Evolutionary conservation across 2,888 invertebrate genomes (phyloP), one percentile per base, ranked within the genome.

Genomic region (Halictus quadricinctus): DNA sequence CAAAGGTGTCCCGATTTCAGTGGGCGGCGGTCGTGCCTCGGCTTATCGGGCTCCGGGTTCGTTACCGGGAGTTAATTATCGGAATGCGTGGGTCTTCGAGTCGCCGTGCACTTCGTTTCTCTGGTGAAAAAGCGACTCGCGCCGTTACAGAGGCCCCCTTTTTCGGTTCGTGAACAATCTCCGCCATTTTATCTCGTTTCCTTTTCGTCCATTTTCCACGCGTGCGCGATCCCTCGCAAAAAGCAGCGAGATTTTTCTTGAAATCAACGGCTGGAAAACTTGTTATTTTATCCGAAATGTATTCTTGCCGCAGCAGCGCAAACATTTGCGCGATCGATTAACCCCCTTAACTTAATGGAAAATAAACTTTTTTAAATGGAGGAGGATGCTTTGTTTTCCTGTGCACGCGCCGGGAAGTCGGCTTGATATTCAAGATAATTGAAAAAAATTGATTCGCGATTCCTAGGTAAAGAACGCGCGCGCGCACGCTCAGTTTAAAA

Each of bases 1-100:
- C 54, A 78, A 78, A 72, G 78, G 43, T 54, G 41, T n/a, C 41
- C 36, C 69, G 77, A 70, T 77, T 70, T 77, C 43, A 70, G 54
- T 70, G 69, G 70, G 70, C 7, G n/a, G 76, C 60, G 13, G n/a
- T 66, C 29, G 76, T 25, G 12, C 13, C 70, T 12, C 43, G 25
- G 77, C 70, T 50, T 43, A 72, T 72, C 77, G 43, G 8, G 70
- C 54, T 41, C 70, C 43, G 69, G 21, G 41, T 54, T 78, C 54
- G 78, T 43, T 78, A 70, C 78, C 78, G 58, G 70, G 77, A 79
- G 72, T 79, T 79, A 79, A 79, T 79, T 79, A 79, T 79, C 60
- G 60, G 72, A 72, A 79, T 72, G 79, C 46, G 72, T 64, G 72
- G 72, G 58, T 60, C 72, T 36, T 15, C 60, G 60, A 58, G 79